Evolutionary conservation across 1,140 invertebrate species (phyloP).

Genomic region (Zaprionus kolodkinae): DNA sequence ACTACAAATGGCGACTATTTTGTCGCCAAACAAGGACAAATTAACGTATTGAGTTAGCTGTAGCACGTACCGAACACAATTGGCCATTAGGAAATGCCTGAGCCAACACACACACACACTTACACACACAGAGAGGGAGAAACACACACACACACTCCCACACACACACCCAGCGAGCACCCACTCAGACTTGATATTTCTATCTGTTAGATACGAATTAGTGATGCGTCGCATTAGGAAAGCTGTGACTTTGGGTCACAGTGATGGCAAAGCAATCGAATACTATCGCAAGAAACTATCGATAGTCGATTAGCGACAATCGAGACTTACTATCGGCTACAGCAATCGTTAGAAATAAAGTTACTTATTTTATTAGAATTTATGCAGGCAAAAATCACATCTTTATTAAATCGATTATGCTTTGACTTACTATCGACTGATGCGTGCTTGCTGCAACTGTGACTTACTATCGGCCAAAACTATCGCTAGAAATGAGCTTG

Average conservation of each 20-base stretch:
- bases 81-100: conserved; percentile 55
- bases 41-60: conserved; percentile 59
- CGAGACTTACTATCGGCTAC: not conserved
- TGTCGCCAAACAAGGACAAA: conserved; percentile 58
- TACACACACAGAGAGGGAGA: not conserved
- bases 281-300: not conserved
- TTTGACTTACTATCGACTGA: too few species aligned
- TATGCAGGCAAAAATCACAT: too few species aligned
- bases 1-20: conserved; percentile 52
- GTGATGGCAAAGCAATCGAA: not conserved
- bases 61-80: conserved; percentile 53
- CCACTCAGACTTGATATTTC: conserved; percentile 39
- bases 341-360: not conserved
- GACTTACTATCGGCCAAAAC: not conserved
- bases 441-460: too few species aligned
- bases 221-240: not conserved
- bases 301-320: too few species aligned
- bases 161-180: not conserved
- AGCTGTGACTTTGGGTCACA: conserved; percentile 1
- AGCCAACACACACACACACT: conserved; percentile 23
- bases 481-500: not conserved
- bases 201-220: conserved; percentile 26
- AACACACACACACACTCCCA: not conserved
- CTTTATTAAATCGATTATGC: too few species aligned
- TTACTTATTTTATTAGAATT: not conserved